Evolutionary conservation across 2,113 vertebrate species (phyloP).

Genomic region (Alexandromys fortis): DNA sequence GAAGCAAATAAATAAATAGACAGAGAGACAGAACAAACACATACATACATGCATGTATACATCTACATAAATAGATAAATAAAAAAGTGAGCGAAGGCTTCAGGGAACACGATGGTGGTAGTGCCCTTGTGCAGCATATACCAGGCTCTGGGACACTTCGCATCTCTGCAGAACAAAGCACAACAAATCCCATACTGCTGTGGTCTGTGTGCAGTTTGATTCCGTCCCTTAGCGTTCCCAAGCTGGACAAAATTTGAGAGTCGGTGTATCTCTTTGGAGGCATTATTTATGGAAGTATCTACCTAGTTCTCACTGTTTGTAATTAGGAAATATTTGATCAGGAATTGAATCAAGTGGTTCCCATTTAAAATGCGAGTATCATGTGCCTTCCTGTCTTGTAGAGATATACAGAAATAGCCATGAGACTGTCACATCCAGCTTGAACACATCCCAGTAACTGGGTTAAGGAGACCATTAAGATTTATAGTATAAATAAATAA

Average conservation of each 20-base stretch:
- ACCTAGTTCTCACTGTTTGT: conserved; percentile 37
- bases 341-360: conserved; percentile 48
- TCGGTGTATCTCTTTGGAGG: neutral
- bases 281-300: conserved; percentile 47
- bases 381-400: conserved; percentile 13
- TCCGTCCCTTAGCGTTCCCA: neutral
- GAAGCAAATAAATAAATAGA: no score
- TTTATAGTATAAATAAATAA: neutral
- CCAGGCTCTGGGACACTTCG: neutral
- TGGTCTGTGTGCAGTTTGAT: neutral
- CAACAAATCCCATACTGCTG: no score
- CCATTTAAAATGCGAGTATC: conserved; percentile 42
- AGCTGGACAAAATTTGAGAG: neutral
- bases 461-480: conserved; percentile 11
- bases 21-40: no score
- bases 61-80: neutral
- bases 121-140: neutral
- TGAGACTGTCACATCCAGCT: neutral
- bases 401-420: conserved; percentile 47
- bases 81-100: neutral
- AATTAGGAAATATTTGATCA: conserved; percentile 57
- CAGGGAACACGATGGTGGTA: neutral
- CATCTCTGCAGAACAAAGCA: no score
- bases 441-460: neutral
- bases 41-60: no score